Conservation (phyloP, 2,797 vertebrate genomes). For the Schizopygopsis malacanthus region DNA sequence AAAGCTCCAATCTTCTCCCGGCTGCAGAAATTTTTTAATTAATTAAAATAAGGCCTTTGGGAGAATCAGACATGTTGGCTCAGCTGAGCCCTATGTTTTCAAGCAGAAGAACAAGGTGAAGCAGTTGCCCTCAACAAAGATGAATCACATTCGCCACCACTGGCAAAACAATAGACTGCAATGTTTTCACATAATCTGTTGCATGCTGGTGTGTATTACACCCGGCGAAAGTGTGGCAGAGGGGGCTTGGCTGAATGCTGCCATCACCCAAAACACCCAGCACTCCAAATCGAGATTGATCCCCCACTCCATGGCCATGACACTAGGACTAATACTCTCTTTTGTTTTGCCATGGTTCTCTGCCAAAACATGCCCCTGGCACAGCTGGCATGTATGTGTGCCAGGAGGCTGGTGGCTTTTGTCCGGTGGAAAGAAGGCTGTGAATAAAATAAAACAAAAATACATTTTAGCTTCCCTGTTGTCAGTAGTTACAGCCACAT, state of each 20-base stretch:
- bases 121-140: conserved; percentile 8
- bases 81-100: conserved; percentile 18
- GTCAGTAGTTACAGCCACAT: background rate
- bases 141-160: conserved; percentile 43
- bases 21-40: background rate
- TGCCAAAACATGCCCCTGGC: conserved; percentile 45
- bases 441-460: conserved; percentile 32
- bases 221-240: conserved; percentile 23
- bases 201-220: conserved; percentile 73
- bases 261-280: conserved; percentile 54
- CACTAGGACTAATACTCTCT: conserved; percentile 56
- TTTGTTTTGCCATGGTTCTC: conserved; percentile 54
- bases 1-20: conserved; percentile 26
- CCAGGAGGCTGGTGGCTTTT: conserved; percentile 45
- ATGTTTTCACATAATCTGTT: conserved; percentile 76
- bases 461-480: conserved; percentile 19
- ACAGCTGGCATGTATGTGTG: conserved; percentile 47
- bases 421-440: conserved; percentile 34
- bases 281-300: conserved; percentile 57
- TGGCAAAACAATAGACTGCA: conserved; percentile 70
- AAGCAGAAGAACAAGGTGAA: conserved; percentile 21
- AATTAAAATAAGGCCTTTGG: conserved; percentile 36
- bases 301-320: conserved; percentile 45
- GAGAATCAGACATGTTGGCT: background rate
- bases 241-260: conserved; percentile 67